Percentiles rank a stretch among this genome's conserved stretches.
Conservation (phyloP, 2,113 vertebrate species). For the Eidolon helvum region DNA sequence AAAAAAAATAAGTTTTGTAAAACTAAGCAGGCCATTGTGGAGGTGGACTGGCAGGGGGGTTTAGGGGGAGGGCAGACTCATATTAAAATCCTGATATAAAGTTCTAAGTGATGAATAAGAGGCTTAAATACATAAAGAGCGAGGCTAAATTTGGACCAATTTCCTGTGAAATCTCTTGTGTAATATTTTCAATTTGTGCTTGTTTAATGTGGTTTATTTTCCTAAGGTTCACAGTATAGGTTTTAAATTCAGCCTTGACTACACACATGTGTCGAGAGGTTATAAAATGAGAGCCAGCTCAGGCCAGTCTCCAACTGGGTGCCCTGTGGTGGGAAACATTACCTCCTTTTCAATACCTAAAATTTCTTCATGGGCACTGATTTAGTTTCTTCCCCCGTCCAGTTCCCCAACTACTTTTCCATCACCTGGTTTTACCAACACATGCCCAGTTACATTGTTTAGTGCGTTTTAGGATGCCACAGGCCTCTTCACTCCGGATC, state of each 20-base stretch:
- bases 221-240: slow-evolving; percentile 74
- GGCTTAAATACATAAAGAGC: slow-evolving; percentile 79
- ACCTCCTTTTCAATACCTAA: slow-evolving; percentile 35
- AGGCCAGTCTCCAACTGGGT: slow-evolving; percentile 64
- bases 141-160: slow-evolving; percentile 77
- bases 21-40: slow-evolving; percentile 70
- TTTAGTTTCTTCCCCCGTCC: slow-evolving; percentile 19
- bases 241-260: slow-evolving; percentile 78
- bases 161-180: slow-evolving; percentile 79
- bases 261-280: slow-evolving; percentile 71
- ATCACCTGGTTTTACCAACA: not conserved
- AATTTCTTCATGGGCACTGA: slow-evolving; percentile 41
- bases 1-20: slow-evolving; percentile 67
- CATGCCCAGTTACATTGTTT: too few relatives aligned
- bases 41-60: not conserved
- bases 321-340: slow-evolving; percentile 67
- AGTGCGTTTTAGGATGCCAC: not conserved
- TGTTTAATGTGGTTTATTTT: slow-evolving; percentile 81
- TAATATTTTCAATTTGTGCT: slow-evolving; percentile 78
- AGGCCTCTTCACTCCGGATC: not conserved
- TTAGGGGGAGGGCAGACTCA: slow-evolving; percentile 47
- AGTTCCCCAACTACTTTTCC: not conserved
- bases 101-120: slow-evolving; percentile 73
- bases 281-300: slow-evolving; percentile 74
- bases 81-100: slow-evolving; percentile 70